Base-by-base conservation (phyloP, 1,140 invertebrate genomes). In the Ceratosolen fusciceps region DNA sequence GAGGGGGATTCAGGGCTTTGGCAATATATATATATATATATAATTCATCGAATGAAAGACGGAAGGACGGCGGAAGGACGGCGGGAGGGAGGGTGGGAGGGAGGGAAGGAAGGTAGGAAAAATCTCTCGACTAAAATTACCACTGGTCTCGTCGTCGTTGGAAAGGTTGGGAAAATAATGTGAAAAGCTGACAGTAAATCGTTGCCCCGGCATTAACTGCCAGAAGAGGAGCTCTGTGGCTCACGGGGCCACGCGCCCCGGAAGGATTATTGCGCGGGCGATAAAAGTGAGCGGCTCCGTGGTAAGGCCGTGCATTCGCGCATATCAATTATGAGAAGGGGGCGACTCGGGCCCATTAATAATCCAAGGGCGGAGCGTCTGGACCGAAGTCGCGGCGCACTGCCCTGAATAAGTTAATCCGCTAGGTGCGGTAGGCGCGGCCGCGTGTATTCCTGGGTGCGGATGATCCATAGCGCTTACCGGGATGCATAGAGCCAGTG, bases 291-390 rank as follows among this genome's bases (percentile, higher is more conserved):
- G 65, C n/a, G n/a, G n/a, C n/a, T n/a, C n/a, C n/a, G 72, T 56
- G 24, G 54, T 37, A 21, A n/a, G 14, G 43, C 31, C 52, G 43
- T 68, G n/a, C n/a, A 83, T 80, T 83, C 67, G 79, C 39, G 58
- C 73, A 78, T 85, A 86, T 88, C 84, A 88, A 90, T 89, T 89
- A 87, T 81, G 83, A 79, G 71, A 80, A 80, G 70, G 68, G 77
- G 80, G 84, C 80, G 81, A 87, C 79, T 84, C 82, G 24, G 68
- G 16, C 39, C 81, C 82, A 87, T 89, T 89, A 89, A 90, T 90
- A 90, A 90, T 90, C 85, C 86, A 89, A 82, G 65, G 79, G 81
- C 81, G 16, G 19, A 68, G 24, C 83, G 88, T 89, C 88, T 90
- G 86, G 87, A 86, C 83, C 80, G n/a, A 76, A 87, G 86, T 87